A percentile compares a stretch with the other conserved stretches of the same genome.
These are phyloP conservation scores for Lepilemur ruficaudatus DNA, from an alignment of 2,797 vertebrate species.

Conservation along the genomic window DNA sequence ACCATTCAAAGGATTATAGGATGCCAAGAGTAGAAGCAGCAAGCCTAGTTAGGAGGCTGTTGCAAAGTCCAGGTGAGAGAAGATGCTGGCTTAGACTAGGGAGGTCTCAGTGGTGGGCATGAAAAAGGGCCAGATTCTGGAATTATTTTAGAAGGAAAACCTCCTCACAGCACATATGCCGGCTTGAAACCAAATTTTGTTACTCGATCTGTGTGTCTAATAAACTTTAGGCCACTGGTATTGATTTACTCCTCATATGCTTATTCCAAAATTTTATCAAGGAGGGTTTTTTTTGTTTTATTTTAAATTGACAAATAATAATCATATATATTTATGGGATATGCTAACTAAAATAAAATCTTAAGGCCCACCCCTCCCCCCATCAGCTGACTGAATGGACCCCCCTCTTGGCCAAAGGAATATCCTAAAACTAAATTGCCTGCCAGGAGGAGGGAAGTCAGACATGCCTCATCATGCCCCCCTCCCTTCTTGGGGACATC, in stretches of 20 bases:
- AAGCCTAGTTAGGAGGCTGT: neutral
- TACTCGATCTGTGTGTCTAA: slow-evolving; percentile 55
- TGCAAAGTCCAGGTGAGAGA: neutral
- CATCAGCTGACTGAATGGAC: too few relatives aligned
- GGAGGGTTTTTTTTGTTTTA: neutral
- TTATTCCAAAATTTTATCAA: slow-evolving; percentile 45
- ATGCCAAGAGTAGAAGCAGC: neutral
- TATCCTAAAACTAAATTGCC: too few relatives aligned
- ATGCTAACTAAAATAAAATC: too few relatives aligned
- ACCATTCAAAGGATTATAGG: neutral
- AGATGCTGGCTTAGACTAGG: neutral
- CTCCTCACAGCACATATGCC: neutral
- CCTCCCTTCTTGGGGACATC: too few relatives aligned
- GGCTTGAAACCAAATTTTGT: neutral
- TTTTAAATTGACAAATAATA: neutral
- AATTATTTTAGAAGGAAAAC: slow-evolving; percentile 41
- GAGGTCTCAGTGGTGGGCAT: neutral
- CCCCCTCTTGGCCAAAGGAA: too few relatives aligned
- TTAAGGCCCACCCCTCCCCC: too few relatives aligned
- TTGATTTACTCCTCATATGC: slow-evolving; percentile 31
- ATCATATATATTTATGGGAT: neutral
- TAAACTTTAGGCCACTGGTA: slow-evolving; percentile 24
- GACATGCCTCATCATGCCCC: too few relatives aligned
- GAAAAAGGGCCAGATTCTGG: neutral
- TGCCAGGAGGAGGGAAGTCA: too few relatives aligned